phyloP scores from a whole-genome alignment of 2,888 invertebrate genomes.

The Salticus scenicus region DNA sequence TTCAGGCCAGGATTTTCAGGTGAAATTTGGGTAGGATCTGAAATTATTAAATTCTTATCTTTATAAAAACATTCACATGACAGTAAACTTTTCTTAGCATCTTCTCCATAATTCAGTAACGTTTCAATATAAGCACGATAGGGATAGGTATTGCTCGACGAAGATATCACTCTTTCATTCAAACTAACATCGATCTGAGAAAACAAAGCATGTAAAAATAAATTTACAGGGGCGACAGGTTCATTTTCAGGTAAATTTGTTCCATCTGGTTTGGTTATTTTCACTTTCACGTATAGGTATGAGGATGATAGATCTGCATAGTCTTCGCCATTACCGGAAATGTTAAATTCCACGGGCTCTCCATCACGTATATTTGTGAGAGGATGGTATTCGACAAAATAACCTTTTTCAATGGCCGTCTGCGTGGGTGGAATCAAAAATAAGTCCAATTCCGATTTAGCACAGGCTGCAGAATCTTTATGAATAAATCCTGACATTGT shows the following conservation, averaged over 20 bases:
- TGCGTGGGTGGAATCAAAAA: conserved; percentile 11
- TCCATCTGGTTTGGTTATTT: not conserved
- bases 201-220: conserved; percentile 34
- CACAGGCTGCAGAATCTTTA: conserved; percentile 14
- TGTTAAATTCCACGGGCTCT: not conserved
- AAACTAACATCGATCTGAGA: conserved; percentile 25
- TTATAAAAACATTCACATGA: conserved; percentile 27
- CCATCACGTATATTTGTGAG: conserved; percentile 31
- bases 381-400: conserved; percentile 26
- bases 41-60: not conserved
- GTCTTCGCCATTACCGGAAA: not conserved
- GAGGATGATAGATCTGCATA: not conserved
- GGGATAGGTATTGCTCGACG: conserved; percentile 24
- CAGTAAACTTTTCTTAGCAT: conserved; percentile 33
- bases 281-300: not conserved
- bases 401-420: not conserved
- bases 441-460: conserved; percentile 28
- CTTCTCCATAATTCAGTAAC: conserved; percentile 28
- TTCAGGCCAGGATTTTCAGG: conserved; percentile 18
- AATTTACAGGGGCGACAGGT: conserved; percentile 24
- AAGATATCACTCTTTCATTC: conserved; percentile 18
- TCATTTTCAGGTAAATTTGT: not conserved
- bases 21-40: not conserved
- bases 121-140: conserved; percentile 37
- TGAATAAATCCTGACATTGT: conserved; percentile 8